Evolutionary conservation across 2,113 vertebrate species (phyloP), one percentile per base, ranked within the genome.

Genomic region (Marcusenius ussheri): DNA sequence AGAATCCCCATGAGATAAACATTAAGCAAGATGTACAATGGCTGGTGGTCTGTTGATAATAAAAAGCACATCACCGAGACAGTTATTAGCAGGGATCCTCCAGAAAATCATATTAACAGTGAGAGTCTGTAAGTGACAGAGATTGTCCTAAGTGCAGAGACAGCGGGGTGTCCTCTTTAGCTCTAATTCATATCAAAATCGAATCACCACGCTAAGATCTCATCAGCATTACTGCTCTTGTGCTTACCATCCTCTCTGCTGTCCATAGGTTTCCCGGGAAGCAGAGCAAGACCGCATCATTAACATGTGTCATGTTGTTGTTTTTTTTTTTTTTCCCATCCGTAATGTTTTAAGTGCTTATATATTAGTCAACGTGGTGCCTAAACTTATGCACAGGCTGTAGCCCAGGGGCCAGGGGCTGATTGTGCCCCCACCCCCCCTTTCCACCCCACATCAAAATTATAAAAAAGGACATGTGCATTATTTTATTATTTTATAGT

Each of bases 181-280:
- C 94, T 95, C 95, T 95, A 96, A 96, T 96, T 95, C 96, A 95
- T 94, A 93, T 90, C 92, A 93, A 94, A 95, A 95, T 95, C 93
- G 94, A 94, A 95, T 94, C 93, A 91, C 92, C 95, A 94, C 91
- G 94, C 95, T 94, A 95, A 93, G 94, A 96, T 94, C 95, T 96
- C 95, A 96, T 96, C 95, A 96, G 91, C 88, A 89, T 95, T 96
- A 96, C 95, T 95, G 93, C 92, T 90, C 92, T 91, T 89, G 90
- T 91, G 93, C 93, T 93, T 93, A 91, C 91, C 90, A 91, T 92
- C 93, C 90, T 88, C 91, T 89, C 92, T 90, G 58, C 90, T 94
- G 94, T 93, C 95, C 95, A 56, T 90, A 90, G 91, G 92, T 85
- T 88, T 94, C 94, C 94, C 77, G 39, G 80, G 3, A 94, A 91